These are phyloP conservation scores for Coturnix japonica DNA, from an alignment of 2,113 vertebrate genomes.

Conservation along the genomic window DNA sequence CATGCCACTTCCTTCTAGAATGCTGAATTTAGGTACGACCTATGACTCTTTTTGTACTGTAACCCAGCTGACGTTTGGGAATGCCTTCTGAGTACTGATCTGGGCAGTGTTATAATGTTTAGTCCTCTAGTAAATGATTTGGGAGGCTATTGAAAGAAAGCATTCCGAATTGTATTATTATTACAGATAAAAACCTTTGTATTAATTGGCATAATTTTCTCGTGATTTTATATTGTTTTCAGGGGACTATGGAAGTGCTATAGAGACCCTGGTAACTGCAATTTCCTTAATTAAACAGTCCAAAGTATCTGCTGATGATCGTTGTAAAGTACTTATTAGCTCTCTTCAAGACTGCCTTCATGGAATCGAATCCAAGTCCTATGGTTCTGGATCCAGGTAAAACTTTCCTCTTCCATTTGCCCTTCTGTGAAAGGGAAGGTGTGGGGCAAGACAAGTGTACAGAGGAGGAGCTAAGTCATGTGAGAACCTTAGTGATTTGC, in stretches of 20 bases:
- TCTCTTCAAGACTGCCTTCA: conserved; percentile 98
- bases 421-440: neutral
- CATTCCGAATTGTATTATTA: neutral
- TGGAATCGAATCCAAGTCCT: conserved; percentile 98
- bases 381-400: conserved; percentile 96
- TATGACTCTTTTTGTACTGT: neutral
- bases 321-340: conserved; percentile 99
- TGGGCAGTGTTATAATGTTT: neutral
- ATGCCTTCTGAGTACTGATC: neutral
- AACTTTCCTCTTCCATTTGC: conserved; percentile 75
- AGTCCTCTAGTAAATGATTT: neutral
- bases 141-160: neutral
- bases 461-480: neutral
- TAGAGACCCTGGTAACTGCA: conserved; percentile 98
- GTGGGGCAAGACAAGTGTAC: neutral
- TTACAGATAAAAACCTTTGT: neutral
- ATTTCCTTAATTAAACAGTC: conserved; percentile 99
- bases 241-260: conserved; percentile 99
- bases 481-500: neutral
- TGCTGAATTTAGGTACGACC: neutral
- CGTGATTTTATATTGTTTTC: neutral
- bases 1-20: neutral
- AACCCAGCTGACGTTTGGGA: neutral
- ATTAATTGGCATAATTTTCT: conserved; percentile 1
- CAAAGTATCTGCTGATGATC: conserved; percentile 97